Evolutionary conservation across 30 jellyfish, hydroid and myxozoan genomes (phyloP).

Genomic region (Clytia hemisphaerica): DNA sequence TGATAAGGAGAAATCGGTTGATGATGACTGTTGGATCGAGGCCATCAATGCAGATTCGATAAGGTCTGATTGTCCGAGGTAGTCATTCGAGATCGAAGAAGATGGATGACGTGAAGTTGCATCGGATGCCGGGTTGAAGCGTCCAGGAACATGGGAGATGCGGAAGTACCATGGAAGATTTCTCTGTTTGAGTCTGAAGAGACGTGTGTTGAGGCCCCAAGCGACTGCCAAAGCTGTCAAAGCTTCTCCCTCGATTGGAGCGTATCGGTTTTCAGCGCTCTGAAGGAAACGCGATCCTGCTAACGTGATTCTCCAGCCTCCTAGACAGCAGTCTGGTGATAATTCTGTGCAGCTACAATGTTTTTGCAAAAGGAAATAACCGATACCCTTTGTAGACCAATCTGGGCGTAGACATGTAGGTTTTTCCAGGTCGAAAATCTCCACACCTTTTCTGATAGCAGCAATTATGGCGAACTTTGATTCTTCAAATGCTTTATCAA

Average conservation of each 20-base stretch:
- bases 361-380: background rate
- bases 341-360: slow-evolving; percentile 10
- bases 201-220: slow-evolving; percentile 20
- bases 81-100: background rate
- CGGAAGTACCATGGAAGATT: background rate
- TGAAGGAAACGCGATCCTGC: no score
- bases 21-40: background rate
- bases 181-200: background rate
- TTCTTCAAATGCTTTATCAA: background rate
- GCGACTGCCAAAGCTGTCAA: background rate
- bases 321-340: no score
- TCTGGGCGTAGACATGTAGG: no score
- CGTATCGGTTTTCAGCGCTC: slow-evolving; percentile 11
- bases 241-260: slow-evolving; percentile 22
- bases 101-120: background rate
- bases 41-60: background rate
- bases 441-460: background rate
- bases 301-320: no score
- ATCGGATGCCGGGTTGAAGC: background rate
- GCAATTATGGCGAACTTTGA: background rate
- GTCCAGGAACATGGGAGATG: no score
- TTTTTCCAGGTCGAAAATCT: no score
- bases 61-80: background rate
- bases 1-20: background rate
- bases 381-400: no score